These are phyloP conservation scores for Hydrozoanthus tunicans DNA, from an alignment of 64 coral and sea anemone genomes.

Conservation along the genomic window DNA sequence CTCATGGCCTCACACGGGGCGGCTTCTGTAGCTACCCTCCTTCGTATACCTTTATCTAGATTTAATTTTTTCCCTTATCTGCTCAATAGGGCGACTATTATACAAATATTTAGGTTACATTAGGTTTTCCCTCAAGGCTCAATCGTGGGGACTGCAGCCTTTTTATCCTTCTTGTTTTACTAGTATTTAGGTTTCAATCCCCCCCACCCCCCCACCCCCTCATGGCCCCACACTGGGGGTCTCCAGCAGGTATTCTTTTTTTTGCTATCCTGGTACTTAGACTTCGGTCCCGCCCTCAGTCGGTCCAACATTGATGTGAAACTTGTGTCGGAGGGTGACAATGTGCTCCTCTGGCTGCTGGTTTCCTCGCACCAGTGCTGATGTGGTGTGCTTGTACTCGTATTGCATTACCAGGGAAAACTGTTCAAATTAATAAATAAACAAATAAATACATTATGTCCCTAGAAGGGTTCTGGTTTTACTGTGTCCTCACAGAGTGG, in stretches of 20 bases:
- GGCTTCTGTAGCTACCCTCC: neutral
- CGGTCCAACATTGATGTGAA: slow-evolving; percentile 85
- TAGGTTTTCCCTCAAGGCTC: no score
- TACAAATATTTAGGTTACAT: no score
- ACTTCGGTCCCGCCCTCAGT: slow-evolving; percentile 50
- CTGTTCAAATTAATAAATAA: slow-evolving; percentile 35
- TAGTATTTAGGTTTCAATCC: no score
- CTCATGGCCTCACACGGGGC: neutral
- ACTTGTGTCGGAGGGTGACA: slow-evolving; percentile 66
- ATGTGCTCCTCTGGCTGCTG: slow-evolving; percentile 85
- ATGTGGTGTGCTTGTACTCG: slow-evolving; percentile 86
- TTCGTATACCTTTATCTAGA: neutral
- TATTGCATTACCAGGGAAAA: slow-evolving; percentile 94
- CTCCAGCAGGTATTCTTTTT: no score
- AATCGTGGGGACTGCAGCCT: no score
- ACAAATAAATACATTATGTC: neutral
- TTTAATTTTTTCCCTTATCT: neutral
- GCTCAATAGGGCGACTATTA: no score
- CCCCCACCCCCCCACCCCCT: neutral
- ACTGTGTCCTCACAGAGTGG: neutral
- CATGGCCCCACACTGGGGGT: no score
- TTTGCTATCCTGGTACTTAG: neutral
- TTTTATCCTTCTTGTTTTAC: no score
- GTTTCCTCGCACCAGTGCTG: slow-evolving; percentile 73
- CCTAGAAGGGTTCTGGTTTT: neutral